Evolutionary conservation across 2,888 invertebrate species (phyloP).

Genomic region (Galeruca laticollis): DNA sequence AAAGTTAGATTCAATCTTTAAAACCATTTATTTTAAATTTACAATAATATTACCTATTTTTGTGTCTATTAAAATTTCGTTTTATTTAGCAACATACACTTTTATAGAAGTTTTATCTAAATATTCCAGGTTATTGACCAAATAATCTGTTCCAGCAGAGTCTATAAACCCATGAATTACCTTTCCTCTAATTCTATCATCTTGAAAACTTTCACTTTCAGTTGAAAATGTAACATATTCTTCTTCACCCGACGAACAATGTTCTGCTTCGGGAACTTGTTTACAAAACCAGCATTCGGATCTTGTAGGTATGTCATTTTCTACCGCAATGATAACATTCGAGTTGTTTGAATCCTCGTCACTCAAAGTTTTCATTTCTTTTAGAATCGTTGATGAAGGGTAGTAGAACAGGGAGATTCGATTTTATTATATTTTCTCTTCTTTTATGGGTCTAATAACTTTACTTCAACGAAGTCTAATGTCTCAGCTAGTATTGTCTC

Average conservation of each 20-base stretch:
- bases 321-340: constrained; percentile 25
- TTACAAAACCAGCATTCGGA: constrained; percentile 22
- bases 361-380: constrained; percentile 5
- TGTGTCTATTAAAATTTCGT: constrained; percentile 1
- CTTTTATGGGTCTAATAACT: constrained; percentile 14
- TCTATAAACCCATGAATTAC: constrained; percentile 5
- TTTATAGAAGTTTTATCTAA: constrained; percentile 17
- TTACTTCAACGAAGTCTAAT: constrained; percentile 18
- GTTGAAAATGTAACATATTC: constrained; percentile 12
- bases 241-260: constrained; percentile 8
- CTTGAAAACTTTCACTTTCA: constrained; percentile 8
- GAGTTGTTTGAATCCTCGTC: background rate
- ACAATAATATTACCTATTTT: constrained; percentile 8
- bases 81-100: constrained; percentile 6
- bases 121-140: constrained; percentile 6
- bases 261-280: constrained; percentile 18
- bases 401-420: background rate
- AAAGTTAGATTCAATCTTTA: no score
- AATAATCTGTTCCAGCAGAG: constrained; percentile 11
- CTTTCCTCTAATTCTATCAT: background rate
- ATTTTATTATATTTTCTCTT: no score
- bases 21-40: background rate
- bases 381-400: background rate
- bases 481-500: background rate
- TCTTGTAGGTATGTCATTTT: constrained; percentile 20